Evolutionary conservation across 2,797 vertebrate species (phyloP).

Genomic region (Anguilla anguilla): DNA sequence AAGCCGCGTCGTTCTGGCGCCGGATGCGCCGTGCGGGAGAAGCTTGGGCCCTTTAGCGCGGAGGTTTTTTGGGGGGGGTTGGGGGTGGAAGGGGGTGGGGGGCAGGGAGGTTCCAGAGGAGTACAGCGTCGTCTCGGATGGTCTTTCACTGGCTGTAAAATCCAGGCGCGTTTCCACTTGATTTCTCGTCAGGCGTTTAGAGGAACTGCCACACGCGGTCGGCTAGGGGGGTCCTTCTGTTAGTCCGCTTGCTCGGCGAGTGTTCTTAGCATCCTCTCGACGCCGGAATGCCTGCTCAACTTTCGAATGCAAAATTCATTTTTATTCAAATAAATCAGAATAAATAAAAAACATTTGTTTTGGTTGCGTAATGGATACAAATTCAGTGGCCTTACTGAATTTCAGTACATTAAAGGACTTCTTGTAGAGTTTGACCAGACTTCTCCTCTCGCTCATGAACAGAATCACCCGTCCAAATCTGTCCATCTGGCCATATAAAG

Average conservation of each 20-base stretch:
- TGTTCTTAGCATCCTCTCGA: neutral
- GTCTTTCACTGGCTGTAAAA: neutral
- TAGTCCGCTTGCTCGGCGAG: neutral
- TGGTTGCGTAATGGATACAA: neutral
- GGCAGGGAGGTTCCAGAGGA: constrained; percentile 17
- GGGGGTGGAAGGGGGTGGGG: neutral
- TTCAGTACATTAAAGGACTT: neutral
- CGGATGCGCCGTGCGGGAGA: neutral
- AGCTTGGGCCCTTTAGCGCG: neutral
- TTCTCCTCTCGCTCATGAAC: neutral
- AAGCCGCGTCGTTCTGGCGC: neutral
- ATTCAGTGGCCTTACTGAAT: neutral
- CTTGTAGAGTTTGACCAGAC: neutral
- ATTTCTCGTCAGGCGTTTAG: neutral
- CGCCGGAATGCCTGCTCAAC: too few species aligned
- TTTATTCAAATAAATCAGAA: neutral
- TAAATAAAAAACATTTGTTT: neutral
- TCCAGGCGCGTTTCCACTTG: constrained; percentile 9
- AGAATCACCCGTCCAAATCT: neutral
- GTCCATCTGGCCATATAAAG: neutral
- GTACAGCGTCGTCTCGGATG: neutral
- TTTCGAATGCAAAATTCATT: too few species aligned
- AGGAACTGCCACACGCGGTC: neutral
- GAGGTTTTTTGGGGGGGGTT: too few species aligned
- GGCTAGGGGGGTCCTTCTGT: neutral